Base-by-base conservation (phyloP, 2,113 vertebrate species). In the Xenopus tropicalis region DNA sequence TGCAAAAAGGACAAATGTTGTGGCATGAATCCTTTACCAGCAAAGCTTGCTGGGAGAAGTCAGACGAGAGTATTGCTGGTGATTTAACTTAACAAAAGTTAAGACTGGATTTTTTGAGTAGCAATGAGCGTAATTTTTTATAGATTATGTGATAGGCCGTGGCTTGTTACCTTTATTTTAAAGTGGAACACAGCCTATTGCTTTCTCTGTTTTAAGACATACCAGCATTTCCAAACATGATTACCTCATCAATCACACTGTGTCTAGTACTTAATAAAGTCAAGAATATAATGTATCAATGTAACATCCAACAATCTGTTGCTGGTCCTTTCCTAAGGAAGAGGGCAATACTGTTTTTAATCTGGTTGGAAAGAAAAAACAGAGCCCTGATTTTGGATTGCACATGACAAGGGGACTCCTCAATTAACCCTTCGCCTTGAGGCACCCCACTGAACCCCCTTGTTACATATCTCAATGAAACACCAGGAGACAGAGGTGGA, bases 171-270 rank as follows among this genome's bases (percentile, higher is more conserved):
- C 48, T 71, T 80, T 75, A 66, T 29, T 67, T 81, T 67, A 1
- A 17, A 79, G 71, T 61, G 64, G 17, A 80, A 64, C 43, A 48
- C 44, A 74, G 66, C 78, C 80, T 71, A 78, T 3, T 62, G 63
- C 22, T 79, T 71, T 75, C 52, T 61, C 42, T 68, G 71, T 59
- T 51, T 74, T 74, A 71, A 83, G 79, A 70, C 77, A 78, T 78
- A 67, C 56, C 72, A 66, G 42, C 80, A 79, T 78, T 69, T 74
- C 62, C 67, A 62, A 63, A 58, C 65, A 66, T 66, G 62, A 77
- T 2, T 21, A 72, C 54, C 29, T 79, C 72, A 77, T 72, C 44
- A 79, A 79, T 71, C 78, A 78, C 66, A 75, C 81, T 51, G 61
- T 72, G 81, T 66, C 20, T 63, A 44, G 3, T 24, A 67, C n/a